phyloP scores from a whole-genome alignment of 2,113 vertebrate genomes.

The Abramis brama region DNA sequence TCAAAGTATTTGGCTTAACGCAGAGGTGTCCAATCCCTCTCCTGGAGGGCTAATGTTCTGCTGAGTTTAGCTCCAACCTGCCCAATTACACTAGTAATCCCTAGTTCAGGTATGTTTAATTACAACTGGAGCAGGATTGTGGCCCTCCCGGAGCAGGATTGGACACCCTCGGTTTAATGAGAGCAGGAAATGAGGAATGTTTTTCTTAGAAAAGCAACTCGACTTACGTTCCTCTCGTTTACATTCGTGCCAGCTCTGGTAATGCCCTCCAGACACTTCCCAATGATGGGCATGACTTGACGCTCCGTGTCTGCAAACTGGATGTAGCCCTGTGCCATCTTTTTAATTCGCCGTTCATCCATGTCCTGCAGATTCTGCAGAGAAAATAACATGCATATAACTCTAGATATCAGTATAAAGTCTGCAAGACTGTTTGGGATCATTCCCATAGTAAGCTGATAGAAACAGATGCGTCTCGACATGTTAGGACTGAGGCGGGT shows the following conservation, averaged over 20 bases:
- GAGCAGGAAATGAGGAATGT: not conserved
- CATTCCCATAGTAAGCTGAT: not conserved
- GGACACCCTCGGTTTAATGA: not conserved
- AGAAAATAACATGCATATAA: not conserved
- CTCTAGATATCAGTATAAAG: not conserved
- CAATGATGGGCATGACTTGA: constrained; percentile 87
- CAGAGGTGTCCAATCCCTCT: not conserved
- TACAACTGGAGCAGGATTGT: not conserved
- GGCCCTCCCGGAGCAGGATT: not conserved
- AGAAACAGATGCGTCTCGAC: not conserved
- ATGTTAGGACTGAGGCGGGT: not conserved
- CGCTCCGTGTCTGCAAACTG: constrained; percentile 84
- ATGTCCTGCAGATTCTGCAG: constrained; percentile 87
- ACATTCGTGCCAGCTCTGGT: constrained; percentile 81
- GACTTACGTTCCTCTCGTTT: constrained; percentile 81
- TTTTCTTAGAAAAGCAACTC: not conserved
- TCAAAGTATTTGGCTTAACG: not conserved
- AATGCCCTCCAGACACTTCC: constrained; percentile 90
- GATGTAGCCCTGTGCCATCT: constrained; percentile 80
- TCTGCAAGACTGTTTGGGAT: not conserved
- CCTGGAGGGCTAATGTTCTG: not conserved
- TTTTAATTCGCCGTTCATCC: constrained; percentile 81
- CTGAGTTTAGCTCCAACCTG: constrained; percentile 12
- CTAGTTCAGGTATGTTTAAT: not conserved
- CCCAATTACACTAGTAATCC: not conserved